Conservation (phyloP, 2,797 vertebrate species). For the Rhinichthys osculus region DNA sequence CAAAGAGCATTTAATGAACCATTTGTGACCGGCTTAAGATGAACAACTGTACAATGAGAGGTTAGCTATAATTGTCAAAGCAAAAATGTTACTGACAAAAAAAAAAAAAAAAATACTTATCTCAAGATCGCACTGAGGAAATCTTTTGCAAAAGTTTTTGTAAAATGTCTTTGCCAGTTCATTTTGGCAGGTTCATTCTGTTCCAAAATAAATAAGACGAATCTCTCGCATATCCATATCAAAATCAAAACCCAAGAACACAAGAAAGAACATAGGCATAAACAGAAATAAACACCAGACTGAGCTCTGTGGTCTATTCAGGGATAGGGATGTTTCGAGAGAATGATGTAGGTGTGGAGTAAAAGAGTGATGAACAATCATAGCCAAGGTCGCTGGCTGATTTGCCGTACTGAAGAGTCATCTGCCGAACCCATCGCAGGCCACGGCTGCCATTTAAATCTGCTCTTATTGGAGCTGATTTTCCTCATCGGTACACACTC, state of each 20-base stretch:
- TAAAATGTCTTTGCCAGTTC: neutral
- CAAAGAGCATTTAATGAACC: neutral
- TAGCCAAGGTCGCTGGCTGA: constrained; percentile 61
- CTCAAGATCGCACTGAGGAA: neutral
- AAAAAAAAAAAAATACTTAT: neutral
- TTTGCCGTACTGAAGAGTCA: constrained; percentile 52
- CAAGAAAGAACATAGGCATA: neutral
- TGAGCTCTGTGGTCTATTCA: constrained; percentile 22
- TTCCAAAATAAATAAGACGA: constrained; percentile 1
- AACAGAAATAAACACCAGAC: constrained; percentile 15
- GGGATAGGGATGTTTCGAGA: constrained; percentile 50
- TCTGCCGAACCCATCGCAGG: constrained; percentile 56
- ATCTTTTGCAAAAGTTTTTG: neutral
- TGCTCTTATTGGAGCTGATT: constrained; percentile 63
- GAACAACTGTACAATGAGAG: neutral
- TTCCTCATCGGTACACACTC: constrained; percentile 55
- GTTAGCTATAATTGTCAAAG: neutral
- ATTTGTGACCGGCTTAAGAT: neutral
- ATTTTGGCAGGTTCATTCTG: neutral
- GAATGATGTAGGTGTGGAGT: constrained; percentile 49
- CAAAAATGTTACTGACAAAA: neutral
- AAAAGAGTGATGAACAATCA: constrained; percentile 59
- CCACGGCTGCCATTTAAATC: constrained; percentile 63
- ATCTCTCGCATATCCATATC: neutral
- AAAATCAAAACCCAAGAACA: constrained; percentile 4